Evolutionary conservation across 64 coral and sea anemone species (phyloP), one percentile per base, ranked within the genome.

Genomic region (Montipora efflorescens): DNA sequence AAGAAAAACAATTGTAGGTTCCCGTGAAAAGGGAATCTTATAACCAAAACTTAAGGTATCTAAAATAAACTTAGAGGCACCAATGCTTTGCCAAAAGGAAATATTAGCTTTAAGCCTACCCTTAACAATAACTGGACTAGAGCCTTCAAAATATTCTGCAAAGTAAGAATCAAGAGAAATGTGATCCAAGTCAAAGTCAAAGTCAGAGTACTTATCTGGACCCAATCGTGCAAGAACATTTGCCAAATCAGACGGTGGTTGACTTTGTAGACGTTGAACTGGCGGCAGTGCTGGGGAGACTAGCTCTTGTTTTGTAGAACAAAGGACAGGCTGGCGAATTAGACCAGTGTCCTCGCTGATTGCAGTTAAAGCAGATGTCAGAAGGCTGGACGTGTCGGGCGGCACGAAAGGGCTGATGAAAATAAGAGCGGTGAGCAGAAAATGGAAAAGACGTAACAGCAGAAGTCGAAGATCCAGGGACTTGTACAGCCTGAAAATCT

Each of bases 251-350:
- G 28, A 28, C 28, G 28, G 28, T 28, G 28, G 28, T 28, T 28
- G 28, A 28, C 28, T 68, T 16, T 15, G 13, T 18, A 18, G 66
- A 15, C 7, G 66, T 15, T 68, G 8, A 18, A 75, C 22, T 53
- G 51, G 13, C 10, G 9, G 7, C 48, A 47, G 21, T 48, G 16
- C n/a, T 21, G 45, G 69, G 12, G 57, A 13, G 12, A 59, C 57
- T 59, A 8, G 7, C 57, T 59, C 57, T 59, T 28, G 57, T 59
- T 18, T 76, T 89, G 72, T 47, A 89, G 46, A 21, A 89, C 20
- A 74, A 48, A 74, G 87, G 68, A 57, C 87, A 89, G 70, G 72
- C 72, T 89, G 72, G 87, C 20, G 87, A 55, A 15, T 89, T 59
- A 59, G 57, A 7, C 57, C 6, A 59, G 57, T 59, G 6, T 59